phyloP scores from a whole-genome alignment of 2,888 invertebrate species.

The Geophilus truncorum region DNA sequence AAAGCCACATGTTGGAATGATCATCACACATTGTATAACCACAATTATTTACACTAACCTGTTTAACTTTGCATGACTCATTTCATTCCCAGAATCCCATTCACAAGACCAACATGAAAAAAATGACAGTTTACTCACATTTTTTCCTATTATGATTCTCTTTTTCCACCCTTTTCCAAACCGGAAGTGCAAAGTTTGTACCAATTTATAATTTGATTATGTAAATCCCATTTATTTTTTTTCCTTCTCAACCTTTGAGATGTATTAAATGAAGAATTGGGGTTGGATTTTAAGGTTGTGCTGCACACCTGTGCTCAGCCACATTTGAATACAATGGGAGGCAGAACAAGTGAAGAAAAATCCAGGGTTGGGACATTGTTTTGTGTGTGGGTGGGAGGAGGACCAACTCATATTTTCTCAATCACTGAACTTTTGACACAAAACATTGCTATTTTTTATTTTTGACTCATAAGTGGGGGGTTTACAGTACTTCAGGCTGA shows the following conservation, averaged over 20 bases:
- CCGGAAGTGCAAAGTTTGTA: too few relatives aligned
- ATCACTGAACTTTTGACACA: neutral
- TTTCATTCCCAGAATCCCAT: too few relatives aligned
- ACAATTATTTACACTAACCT: too few relatives aligned
- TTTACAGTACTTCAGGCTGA: neutral
- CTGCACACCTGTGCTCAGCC: neutral
- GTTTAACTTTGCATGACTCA: too few relatives aligned
- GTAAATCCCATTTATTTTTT: neutral
- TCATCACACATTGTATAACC: too few relatives aligned
- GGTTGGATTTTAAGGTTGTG: neutral
- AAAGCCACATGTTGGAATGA: too few relatives aligned
- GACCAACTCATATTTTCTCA: neutral
- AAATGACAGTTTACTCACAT: too few relatives aligned
- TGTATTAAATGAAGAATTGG: slow-evolving; percentile 4
- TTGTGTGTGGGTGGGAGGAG: neutral
- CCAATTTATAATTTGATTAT: neutral
- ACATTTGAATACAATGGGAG: neutral
- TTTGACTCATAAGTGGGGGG: too few relatives aligned
- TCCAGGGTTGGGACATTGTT: slow-evolving; percentile 3
- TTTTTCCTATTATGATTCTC: too few relatives aligned
- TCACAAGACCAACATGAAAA: too few relatives aligned
- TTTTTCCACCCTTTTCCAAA: too few relatives aligned
- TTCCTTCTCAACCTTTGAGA: neutral
- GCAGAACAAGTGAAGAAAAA: neutral
- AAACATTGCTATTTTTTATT: neutral